Base-by-base conservation (phyloP, 2,113 vertebrate species). In the Pedionomus torquatus region DNA sequence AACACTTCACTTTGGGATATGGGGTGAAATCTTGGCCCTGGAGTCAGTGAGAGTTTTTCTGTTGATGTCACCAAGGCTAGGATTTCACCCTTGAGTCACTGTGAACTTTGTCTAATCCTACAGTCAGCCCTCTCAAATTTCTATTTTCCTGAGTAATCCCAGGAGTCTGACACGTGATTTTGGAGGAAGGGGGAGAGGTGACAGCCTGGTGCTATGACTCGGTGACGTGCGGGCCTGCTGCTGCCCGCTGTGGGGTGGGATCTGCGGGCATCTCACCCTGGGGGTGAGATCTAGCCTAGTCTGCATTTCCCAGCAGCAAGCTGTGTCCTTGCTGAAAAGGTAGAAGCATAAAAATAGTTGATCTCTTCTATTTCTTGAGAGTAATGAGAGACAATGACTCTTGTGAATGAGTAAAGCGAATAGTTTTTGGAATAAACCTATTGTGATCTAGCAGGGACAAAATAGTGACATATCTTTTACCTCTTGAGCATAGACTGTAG, bases 71-170 rank as follows among this genome's bases (percentile, higher is more conserved):
- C 21, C 37, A 39, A 66, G 58, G 81, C 49, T 97, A 87, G 74
- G 60, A 37, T 97, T 97, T 96, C 97, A 95, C 77, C 57, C 37
- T 91, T 7, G 7, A 89, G 81, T 79, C 81, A 16, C 93, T 81
- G 55, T 97, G 96, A 95, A 95, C 96, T 95, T 97, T 96, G 83
- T 94, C 80, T 96, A 87, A 89, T 93, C 89, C 89, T 87, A 14
- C 4, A 2, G 60, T 91, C 39, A 21, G 80, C 68, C 87, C 6
- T 94, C 96, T 97, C 96, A 76, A 51, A 71, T 97, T 96, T 96
- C 95, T 94, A 3, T 96, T 95, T 91, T 87, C 80, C 69, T 65
- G 43, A 93, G 43, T 83, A 49, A 54, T 51, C 33, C 43, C 30
- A 24, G 30, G 54, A 74, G 33, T 54, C 26, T 70, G 26, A 12